Evolutionary conservation across 2,797 vertebrate genomes (phyloP), one percentile per base, ranked within the genome.

Genomic region (Chloroceryle inda): DNA sequence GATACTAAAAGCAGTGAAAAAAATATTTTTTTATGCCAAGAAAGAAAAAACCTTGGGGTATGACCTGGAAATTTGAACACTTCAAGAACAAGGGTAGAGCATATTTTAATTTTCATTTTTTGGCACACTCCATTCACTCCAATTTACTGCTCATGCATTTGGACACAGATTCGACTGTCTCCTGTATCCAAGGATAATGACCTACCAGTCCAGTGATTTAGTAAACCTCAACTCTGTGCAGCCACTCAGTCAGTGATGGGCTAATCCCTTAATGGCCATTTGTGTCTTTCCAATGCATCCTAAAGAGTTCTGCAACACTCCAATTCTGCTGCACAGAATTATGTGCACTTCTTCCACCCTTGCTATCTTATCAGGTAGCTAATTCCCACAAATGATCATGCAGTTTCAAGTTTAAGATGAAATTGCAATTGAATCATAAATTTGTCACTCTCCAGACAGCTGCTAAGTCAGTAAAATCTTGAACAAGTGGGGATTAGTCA

Each of bases 211-310:
- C 88, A 74, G n/a, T 98, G 98, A 98, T 98, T 98, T 98, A 98
- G 91, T 97, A 93, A 97, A 94, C 85, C 94, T 94, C 96, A 87
- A 66, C 77, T 91, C 92, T 74, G 38, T 23, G 86, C 96, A 95
- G 93, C 93, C 63, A 84, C 96, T 97, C 95, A 83, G 64, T 95
- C 97, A 97, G 95, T 91, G 95, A 94, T 79, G 67, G 85, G 77
- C 83, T 98, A 98, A 98, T 98, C 98, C 98, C 94, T 98, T 98
- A 99, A 98, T 98, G 98, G 98, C 94, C 95, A 96, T 97, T 98
- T 97, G 92, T 97, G 97, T 97, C 97, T 94, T 95, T 96, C 96
- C 95, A 88, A 88, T 80, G 93, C 95, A 91, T 97, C 94, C 95
- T 87, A 33, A 72, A 95, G 95, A 96, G 97, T 97, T 95, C 98